Base-by-base conservation (phyloP, 2,797 vertebrate species). In the Microchirus variegatus region DNA sequence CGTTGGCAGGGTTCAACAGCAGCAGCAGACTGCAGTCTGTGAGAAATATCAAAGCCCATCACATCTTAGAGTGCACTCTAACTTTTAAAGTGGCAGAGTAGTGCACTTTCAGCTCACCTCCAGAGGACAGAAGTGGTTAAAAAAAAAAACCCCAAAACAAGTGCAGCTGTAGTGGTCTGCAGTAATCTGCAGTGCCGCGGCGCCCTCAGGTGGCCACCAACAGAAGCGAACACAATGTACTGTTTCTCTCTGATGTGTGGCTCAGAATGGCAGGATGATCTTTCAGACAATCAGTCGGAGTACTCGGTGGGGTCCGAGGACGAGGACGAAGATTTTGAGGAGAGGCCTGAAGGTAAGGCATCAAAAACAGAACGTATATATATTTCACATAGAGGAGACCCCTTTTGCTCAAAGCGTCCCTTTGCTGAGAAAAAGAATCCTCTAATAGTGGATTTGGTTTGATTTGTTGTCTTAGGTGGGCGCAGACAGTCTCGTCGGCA, bases 261-360 rank as follows among this genome's bases (percentile, higher is more conserved):
- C 87, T 82, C 94, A 99, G 97, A 99, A 81, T 99, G 97, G 97
- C 97, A 96, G 84, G 97, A 97, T 0, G 96, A 99, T 89, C 95
- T 99, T 78, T 99, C 97, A 35, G 97, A 99, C 90, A 99, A 99
- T 93, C 98, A 99, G 85, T 99, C 98, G 0, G 97, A 99, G 82
- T 99, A 99, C 79, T 99, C 98, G 38, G 95, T 98, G 18, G 98
- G 97, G 82, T 99, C 97, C 0, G 98, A 99, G 91, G 97, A 99
- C 4, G 97, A 99, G 90, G 98, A 99, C 38, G 98, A 99, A 92
- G 97, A 99, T 83, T 99, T 99, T 63, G 97, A 99, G 80, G 97
- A 99, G 83, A 93, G 96, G 59, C 96, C 96, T 0, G 97, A 99
- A 93, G 97, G 97, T 93, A 41, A 41, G 51, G 51, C 10, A 1